Evolutionary conservation across 2,113 vertebrate genomes (phyloP).

Genomic region (Hyla sarda): DNA sequence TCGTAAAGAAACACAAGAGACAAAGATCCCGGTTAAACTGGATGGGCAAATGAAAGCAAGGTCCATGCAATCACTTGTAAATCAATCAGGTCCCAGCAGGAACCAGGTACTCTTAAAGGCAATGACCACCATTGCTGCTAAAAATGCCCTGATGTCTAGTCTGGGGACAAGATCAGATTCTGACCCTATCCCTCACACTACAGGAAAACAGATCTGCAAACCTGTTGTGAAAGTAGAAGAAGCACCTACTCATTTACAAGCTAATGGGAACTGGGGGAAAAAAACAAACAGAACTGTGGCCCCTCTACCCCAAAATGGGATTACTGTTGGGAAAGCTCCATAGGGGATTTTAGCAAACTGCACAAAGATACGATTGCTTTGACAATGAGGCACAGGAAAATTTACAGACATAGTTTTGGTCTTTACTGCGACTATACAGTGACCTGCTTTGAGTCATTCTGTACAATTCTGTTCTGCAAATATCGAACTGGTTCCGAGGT

Average conservation of each 20-base stretch:
- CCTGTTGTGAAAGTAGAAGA: constrained; percentile 5
- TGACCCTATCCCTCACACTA: constrained; percentile 65
- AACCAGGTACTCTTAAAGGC: constrained; percentile 74
- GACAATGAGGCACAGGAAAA: no score
- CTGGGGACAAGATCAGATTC: constrained; percentile 74
- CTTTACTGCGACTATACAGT: neutral
- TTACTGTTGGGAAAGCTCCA: constrained; percentile 43
- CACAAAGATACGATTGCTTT: neutral
- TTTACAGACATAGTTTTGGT: neutral
- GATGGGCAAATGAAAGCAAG: constrained; percentile 68
- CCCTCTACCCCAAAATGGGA: constrained; percentile 36
- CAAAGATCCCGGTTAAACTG: constrained; percentile 45
- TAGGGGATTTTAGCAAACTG: constrained; percentile 18
- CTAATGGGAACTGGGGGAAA: constrained; percentile 38
- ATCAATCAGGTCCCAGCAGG: constrained; percentile 60
- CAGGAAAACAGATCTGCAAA: constrained; percentile 35
- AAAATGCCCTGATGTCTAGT: constrained; percentile 66
- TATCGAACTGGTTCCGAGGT: neutral
- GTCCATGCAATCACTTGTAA: constrained; percentile 63
- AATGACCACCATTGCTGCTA: constrained; percentile 73
- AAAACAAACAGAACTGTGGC: constrained; percentile 51
- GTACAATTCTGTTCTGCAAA: neutral
- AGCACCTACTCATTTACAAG: neutral
- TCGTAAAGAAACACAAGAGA: constrained; percentile 57
- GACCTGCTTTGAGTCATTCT: neutral